Percentiles rank a stretch among this genome's conserved stretches.
Evolutionary conservation across 2,888 invertebrate genomes (phyloP).

Genomic region (Crossocerus cetratus): DNA sequence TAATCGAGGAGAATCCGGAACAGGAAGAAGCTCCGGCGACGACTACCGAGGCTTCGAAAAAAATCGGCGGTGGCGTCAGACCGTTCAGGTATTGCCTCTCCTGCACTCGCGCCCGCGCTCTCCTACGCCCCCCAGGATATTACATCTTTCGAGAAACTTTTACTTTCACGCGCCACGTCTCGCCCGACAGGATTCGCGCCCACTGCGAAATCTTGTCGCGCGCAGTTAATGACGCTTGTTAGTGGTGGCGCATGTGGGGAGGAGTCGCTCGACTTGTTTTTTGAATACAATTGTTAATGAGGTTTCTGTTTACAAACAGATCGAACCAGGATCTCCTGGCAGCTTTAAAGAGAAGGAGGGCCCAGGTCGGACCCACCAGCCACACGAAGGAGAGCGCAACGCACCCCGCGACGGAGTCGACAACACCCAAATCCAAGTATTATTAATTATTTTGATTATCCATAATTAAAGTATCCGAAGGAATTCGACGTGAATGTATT

Average conservation of each 20-base stretch:
- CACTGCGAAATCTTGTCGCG: too few relatives aligned
- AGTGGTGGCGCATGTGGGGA: neutral
- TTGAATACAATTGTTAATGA: neutral
- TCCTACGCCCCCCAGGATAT: too few relatives aligned
- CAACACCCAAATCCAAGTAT: constrained; percentile 62
- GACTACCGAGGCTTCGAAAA: constrained; percentile 85
- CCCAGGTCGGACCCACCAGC: constrained; percentile 82
- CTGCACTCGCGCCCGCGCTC: too few relatives aligned
- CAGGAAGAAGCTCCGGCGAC: constrained; percentile 79
- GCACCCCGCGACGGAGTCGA: constrained; percentile 56
- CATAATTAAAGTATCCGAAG: neutral
- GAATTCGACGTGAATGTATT: neutral
- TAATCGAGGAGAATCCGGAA: constrained; percentile 80
- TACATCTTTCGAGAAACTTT: too few relatives aligned
- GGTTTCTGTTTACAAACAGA: constrained; percentile 65
- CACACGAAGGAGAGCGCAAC: constrained; percentile 60
- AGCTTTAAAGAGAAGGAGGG: constrained; percentile 85
- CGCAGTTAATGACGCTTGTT: neutral
- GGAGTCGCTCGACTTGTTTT: neutral
- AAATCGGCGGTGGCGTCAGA: constrained; percentile 82
- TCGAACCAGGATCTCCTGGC: constrained; percentile 88
- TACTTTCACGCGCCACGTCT: too few relatives aligned
- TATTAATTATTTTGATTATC: neutral
- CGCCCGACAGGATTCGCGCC: too few relatives aligned
- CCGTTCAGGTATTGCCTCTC: constrained; percentile 80